Conservation (phyloP, 2,113 vertebrate genomes). For the Rattus norvegicus region GRCr8 NC_086033.1:87814001-87814500, state of each 20-base stretch:
- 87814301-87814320: neutral
- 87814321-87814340: neutral
- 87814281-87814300: neutral
- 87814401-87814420: neutral
- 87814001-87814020: neutral
- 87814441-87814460: neutral
- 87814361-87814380: neutral
- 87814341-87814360: neutral
- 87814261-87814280: neutral
- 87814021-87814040: neutral
- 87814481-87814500: too few relatives aligned
- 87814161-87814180: neutral
- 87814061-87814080: neutral
- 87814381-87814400: neutral
- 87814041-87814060: neutral
- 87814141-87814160: neutral
- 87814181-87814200: neutral
- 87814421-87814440: neutral
- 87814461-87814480: too few relatives aligned
- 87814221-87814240: neutral
- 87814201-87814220: neutral
- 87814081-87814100: neutral
- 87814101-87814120: neutral
- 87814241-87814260: neutral
- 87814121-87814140: neutral